phyloP scores from a whole-genome alignment of 1,140 invertebrate species.

The Heliconius hermathena region DNA sequence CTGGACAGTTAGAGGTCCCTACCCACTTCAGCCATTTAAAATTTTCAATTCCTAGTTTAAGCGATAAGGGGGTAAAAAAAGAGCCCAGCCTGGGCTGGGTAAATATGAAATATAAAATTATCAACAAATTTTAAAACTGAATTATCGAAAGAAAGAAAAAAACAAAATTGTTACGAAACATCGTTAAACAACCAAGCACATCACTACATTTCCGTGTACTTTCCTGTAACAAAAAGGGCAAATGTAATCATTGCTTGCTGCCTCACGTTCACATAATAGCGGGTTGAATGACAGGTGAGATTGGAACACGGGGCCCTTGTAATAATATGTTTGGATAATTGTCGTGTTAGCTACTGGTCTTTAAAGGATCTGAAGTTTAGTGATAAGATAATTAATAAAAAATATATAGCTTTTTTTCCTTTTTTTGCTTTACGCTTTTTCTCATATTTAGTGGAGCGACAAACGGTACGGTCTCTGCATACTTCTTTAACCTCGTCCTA shows the following conservation, averaged over 20 bases:
- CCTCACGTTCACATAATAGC: conserved; percentile 11
- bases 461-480: too few relatives aligned
- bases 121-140: too few relatives aligned
- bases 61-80: too few relatives aligned
- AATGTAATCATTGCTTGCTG: conserved; percentile 11
- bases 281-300: neutral
- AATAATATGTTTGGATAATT: conserved; percentile 1
- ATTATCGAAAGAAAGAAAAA: neutral
- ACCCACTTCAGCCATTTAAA: too few relatives aligned
- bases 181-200: neutral
- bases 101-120: too few relatives aligned
- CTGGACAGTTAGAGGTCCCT: too few relatives aligned
- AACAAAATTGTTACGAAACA: neutral
- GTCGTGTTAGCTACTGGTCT: neutral
- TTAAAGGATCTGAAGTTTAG: neutral
- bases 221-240: neutral
- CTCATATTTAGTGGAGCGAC: too few relatives aligned
- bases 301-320: neutral
- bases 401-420: neutral
- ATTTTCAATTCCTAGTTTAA: too few relatives aligned
- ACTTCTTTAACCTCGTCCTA: too few relatives aligned
- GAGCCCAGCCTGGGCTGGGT: too few relatives aligned
- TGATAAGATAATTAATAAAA: neutral
- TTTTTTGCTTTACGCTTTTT: neutral
- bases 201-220: neutral